Evolutionary conservation across 2,888 invertebrate genomes (phyloP), one percentile per base, ranked within the genome.

Genomic region (Drosophila pseudotakahashii): DNA sequence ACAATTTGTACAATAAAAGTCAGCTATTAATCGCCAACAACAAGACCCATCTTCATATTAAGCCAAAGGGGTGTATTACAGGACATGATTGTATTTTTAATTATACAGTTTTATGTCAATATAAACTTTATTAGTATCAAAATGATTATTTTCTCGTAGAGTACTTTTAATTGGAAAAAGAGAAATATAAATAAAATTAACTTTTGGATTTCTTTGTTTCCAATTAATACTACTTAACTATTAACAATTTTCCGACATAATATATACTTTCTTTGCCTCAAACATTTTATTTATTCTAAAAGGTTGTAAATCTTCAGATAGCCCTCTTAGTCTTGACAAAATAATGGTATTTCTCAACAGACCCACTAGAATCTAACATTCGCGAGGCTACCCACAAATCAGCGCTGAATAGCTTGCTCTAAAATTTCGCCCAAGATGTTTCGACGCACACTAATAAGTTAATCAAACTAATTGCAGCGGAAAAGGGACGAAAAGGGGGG

Each of bases 381-480:
- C 14, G 11, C 23, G 7, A 7, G 23, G 36, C 26, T 23, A 10
- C 26, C 39, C 23, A 47, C 19, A 73, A 74, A 74, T 62, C 58
- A 47, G 44, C 19, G 61, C 53, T 23, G 14, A 48, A 53, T 54
- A 61, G 54, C 36, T 48, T 55, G 30, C 58, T 59, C 37, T 42
- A 55, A 55, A 48, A 69, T 58, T 55, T 23, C 47, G 32, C 45
- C 9, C 7, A 53, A 72, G 42, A 32, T 13, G 30, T 11, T 34
- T 30, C 66, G 9, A 59, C 39, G n/a, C 50, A 47, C 54, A 69
- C 48, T 75, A 68, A 89, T 81, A 84, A 79, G 88, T 89, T 87
- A 87, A 89, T 77, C 85, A 76, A 85, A 84, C 85, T 81, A 85
- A 89, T 87, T 84, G 73, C 70, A 54, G 26, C 9, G 19, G 30